phyloP scores from a whole-genome alignment of 2,113 vertebrate genomes.

The Corydoras maculifer region DNA sequence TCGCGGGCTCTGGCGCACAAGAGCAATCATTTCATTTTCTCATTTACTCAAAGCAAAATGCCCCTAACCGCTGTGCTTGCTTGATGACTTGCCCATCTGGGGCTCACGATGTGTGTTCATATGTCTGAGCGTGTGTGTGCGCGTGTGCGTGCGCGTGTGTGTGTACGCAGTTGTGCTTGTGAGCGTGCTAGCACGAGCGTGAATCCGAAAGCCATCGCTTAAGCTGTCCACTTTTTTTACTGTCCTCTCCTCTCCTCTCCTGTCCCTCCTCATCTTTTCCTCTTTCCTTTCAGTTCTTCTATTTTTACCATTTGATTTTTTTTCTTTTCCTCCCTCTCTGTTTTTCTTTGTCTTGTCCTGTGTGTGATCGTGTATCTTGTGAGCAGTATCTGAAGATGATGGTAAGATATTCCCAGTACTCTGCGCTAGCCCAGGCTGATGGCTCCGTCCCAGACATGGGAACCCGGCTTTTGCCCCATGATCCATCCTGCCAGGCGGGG shows the following conservation, averaged over 20 bases:
- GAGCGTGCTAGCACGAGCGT: constrained; percentile 42
- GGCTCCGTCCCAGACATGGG: constrained; percentile 87
- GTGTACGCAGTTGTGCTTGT: constrained; percentile 62
- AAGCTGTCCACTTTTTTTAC: constrained; percentile 55
- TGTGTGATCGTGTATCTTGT: constrained; percentile 62
- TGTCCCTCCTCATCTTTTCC: constrained; percentile 27
- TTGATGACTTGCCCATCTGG: constrained; percentile 90
- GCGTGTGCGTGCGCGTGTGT: constrained; percentile 68
- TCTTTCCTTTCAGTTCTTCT: constrained; percentile 50
- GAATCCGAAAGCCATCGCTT: constrained; percentile 43
- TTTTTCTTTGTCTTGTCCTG: constrained; percentile 54
- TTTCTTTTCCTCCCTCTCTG: constrained; percentile 41
- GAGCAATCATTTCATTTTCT: constrained; percentile 49
- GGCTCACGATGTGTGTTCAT: constrained; percentile 71
- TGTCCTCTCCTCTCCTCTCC: constrained; percentile 32
- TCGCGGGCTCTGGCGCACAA: constrained; percentile 38
- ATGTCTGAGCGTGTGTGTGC: constrained; percentile 67
- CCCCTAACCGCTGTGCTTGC: constrained; percentile 88
- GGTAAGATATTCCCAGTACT: constrained; percentile 94
- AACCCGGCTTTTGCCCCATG: constrained; percentile 84
- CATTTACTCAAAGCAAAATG: constrained; percentile 75
- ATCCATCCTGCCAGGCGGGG: constrained; percentile 89
- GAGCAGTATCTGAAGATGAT: constrained; percentile 79
- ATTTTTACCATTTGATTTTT: constrained; percentile 56
- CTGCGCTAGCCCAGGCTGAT: constrained; percentile 90